Evolutionary conservation across 2,797 vertebrate genomes (phyloP).

Genomic region (Helarctos malayanus): DNA sequence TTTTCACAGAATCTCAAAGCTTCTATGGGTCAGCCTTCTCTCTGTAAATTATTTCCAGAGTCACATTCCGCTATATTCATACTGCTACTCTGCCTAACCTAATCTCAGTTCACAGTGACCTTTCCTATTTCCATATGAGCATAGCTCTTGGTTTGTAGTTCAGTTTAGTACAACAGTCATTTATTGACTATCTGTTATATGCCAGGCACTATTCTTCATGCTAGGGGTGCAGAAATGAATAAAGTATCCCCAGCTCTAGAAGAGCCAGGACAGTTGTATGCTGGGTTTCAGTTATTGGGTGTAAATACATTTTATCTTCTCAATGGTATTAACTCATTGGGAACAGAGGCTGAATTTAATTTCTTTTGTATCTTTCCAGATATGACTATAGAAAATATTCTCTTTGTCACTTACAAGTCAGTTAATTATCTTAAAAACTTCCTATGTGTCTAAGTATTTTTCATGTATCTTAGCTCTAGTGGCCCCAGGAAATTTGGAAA

Average conservation of each 20-base stretch:
- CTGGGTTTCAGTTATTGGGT: background rate
- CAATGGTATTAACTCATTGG: background rate
- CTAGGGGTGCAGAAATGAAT: background rate
- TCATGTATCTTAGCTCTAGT: background rate
- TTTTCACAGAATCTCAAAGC: slow-evolving; percentile 41
- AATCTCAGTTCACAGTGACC: background rate
- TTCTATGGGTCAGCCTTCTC: background rate
- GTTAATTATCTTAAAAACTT: slow-evolving; percentile 62
- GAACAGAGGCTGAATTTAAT: slow-evolving; percentile 59
- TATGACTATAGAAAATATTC: slow-evolving; percentile 29
- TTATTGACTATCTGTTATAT: background rate
- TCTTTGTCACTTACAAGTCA: slow-evolving; percentile 54
- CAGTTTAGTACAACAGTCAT: background rate
- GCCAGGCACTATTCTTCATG: background rate
- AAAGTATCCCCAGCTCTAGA: background rate
- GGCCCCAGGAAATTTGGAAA: slow-evolving; percentile 11
- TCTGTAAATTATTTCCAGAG: background rate
- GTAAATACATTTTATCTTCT: slow-evolving; percentile 21
- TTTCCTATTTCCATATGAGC: background rate
- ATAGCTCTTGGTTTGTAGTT: background rate
- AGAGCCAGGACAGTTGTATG: background rate
- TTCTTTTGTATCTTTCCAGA: slow-evolving; percentile 59
- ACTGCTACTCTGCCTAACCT: background rate
- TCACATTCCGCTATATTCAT: background rate
- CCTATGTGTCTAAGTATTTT: background rate